Conservation (phyloP, 2,113 vertebrate species). For the Pelecanus crispus region DNA sequence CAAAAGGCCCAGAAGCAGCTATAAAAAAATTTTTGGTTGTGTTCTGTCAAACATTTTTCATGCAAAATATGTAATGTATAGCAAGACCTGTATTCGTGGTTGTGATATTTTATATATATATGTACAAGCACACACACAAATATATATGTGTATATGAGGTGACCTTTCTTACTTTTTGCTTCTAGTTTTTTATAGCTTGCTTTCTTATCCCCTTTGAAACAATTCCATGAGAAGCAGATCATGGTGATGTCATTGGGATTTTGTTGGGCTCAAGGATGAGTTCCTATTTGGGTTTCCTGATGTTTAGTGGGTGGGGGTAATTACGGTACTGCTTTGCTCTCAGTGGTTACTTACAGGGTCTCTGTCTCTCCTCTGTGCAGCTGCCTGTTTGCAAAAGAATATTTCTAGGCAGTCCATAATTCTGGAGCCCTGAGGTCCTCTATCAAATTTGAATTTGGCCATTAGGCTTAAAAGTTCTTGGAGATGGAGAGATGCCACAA, state of each 20-base stretch:
- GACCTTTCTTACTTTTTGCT: background rate
- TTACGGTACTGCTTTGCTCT: background rate
- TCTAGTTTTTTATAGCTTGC: background rate
- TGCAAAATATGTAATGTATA: background rate
- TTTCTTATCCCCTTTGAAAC: background rate
- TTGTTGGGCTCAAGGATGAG: background rate
- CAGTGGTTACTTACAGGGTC: background rate
- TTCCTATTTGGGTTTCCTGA: background rate
- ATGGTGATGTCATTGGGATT: background rate
- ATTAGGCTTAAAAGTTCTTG: background rate
- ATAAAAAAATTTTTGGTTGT: background rate
- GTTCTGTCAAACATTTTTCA: background rate
- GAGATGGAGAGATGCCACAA: background rate
- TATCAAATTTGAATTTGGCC: background rate
- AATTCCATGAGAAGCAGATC: background rate
- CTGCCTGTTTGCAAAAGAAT: background rate
- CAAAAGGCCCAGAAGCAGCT: background rate
- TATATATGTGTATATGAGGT: background rate
- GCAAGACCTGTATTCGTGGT: background rate
- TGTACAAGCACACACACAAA: background rate
- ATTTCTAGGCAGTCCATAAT: background rate
- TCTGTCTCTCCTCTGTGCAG: background rate
- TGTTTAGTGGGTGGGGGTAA: background rate
- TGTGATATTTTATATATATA: background rate
- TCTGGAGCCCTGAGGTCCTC: background rate